Conservation (phyloP, 2,797 vertebrate genomes). For the Allobates femoralis region DNA sequence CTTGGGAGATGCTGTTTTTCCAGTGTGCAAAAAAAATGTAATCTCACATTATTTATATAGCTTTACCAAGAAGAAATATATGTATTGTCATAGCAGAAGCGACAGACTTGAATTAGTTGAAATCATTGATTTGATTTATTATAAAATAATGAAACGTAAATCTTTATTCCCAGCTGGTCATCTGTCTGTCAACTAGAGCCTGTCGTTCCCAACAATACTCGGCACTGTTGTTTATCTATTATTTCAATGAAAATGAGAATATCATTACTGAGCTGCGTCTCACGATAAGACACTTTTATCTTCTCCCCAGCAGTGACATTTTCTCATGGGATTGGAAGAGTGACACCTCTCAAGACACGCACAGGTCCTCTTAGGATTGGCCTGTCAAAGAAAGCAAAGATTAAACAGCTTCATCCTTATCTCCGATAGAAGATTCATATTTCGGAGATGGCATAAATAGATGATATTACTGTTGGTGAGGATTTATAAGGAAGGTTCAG, state of each 20-base stretch:
- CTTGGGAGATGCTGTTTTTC: background rate
- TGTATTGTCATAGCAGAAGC: background rate
- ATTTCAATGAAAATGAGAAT: conserved; percentile 35
- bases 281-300: conserved; percentile 43
- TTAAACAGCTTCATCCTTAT: conserved; percentile 86
- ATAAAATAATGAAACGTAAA: conserved; percentile 22
- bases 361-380: conserved; percentile 86
- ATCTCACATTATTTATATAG: background rate
- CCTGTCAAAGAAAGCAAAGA: conserved; percentile 86
- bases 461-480: background rate
- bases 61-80: background rate
- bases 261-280: conserved; percentile 43
- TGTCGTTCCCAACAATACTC: background rate
- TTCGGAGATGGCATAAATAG: conserved; percentile 13
- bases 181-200: conserved; percentile 27
- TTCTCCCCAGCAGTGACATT: conserved; percentile 69
- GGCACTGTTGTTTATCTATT: conserved; percentile 29
- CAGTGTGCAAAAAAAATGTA: background rate
- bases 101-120: background rate
- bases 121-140: conserved; percentile 7
- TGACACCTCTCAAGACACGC: conserved; percentile 88
- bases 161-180: conserved; percentile 30
- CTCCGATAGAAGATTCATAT: conserved; percentile 60
- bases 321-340: conserved; percentile 74
- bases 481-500: background rate